Evolutionary conservation across 1,140 invertebrate genomes (phyloP).

Genomic region (Hydropsyche tenuis): DNA sequence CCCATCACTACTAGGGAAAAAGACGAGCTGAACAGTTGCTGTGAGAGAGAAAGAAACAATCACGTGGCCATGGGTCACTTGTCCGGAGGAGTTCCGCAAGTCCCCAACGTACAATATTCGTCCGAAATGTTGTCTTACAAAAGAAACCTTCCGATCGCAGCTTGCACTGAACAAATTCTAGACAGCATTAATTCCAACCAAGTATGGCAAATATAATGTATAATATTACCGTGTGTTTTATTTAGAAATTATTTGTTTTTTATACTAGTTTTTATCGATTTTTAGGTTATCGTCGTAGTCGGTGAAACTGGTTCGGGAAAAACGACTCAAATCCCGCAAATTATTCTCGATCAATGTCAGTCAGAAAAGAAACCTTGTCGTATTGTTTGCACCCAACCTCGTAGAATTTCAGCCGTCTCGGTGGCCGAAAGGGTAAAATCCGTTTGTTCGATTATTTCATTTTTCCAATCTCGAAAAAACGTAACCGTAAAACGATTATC

Average conservation of each 20-base stretch:
- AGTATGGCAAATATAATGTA: too few species aligned
- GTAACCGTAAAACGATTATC: too few species aligned
- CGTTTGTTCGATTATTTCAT: background rate
- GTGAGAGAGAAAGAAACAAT: conserved; percentile 56
- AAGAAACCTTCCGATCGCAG: conserved; percentile 58
- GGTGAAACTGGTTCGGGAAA: conserved; percentile 90
- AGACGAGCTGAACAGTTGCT: conserved; percentile 58
- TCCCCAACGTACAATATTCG: conserved; percentile 57
- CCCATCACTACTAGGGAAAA: conserved; percentile 76
- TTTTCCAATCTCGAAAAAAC: background rate
- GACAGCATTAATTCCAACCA: conserved; percentile 58
- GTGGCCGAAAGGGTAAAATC: conserved; percentile 73
- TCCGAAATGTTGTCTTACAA: conserved; percentile 58
- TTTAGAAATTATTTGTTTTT: too few species aligned
- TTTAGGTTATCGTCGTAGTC: conserved; percentile 69
- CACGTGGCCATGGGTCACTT: conserved; percentile 56
- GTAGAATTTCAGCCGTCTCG: conserved; percentile 87
- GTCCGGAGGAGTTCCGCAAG: conserved; percentile 55
- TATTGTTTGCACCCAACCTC: conserved; percentile 92
- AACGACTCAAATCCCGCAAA: conserved; percentile 91
- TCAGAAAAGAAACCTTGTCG: conserved; percentile 73
- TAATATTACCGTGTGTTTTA: too few species aligned
- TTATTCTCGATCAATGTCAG: conserved; percentile 81
- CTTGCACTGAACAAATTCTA: conserved; percentile 58
- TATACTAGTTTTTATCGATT: too few species aligned